These are phyloP conservation scores for Perizoma flavofasciatum DNA, from an alignment of 2,888 invertebrate genomes.

Conservation along the genomic window DNA sequence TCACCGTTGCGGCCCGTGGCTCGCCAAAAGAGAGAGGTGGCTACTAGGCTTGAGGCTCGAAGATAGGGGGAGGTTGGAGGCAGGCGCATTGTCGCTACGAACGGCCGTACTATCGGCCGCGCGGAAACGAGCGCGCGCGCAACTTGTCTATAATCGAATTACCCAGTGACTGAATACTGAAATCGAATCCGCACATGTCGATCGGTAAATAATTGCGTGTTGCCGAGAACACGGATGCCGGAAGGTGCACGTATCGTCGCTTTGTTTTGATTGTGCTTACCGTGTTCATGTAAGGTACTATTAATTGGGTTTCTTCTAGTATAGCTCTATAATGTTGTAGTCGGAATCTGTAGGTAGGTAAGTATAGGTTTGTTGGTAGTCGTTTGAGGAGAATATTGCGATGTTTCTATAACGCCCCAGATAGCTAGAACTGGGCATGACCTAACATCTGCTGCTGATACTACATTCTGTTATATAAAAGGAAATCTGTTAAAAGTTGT, in stretches of 20 bases:
- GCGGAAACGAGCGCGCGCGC: slow-evolving; percentile 69
- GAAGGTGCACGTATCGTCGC: slow-evolving; percentile 33
- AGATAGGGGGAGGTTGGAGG: slow-evolving; percentile 72
- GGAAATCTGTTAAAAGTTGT: no score
- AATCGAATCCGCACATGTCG: slow-evolving; percentile 30
- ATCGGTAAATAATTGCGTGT: slow-evolving; percentile 30
- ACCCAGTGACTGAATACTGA: slow-evolving; percentile 8
- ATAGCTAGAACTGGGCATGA: not conserved
- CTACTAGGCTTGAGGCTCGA: slow-evolving; percentile 57
- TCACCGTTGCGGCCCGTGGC: slow-evolving; percentile 56
- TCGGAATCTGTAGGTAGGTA: slow-evolving; percentile 2
- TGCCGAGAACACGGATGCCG: slow-evolving; percentile 17
- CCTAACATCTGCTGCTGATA: no score
- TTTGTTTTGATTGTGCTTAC: slow-evolving; percentile 28
- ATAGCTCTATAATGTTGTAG: slow-evolving; percentile 2
- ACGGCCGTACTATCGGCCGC: slow-evolving; percentile 76
- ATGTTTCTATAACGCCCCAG: not conserved
- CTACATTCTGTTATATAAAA: no score
- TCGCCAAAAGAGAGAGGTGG: slow-evolving; percentile 80
- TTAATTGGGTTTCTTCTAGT: not conserved
- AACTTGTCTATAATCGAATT: slow-evolving; percentile 1
- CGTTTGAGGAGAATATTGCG: not conserved
- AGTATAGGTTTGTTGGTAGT: not conserved
- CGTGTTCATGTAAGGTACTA: slow-evolving; percentile 11
- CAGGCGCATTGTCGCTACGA: slow-evolving; percentile 77